Evolutionary conservation across 2,797 vertebrate species (phyloP), one percentile per base, ranked within the genome.

Genomic region (Cossypha caffra): DNA sequence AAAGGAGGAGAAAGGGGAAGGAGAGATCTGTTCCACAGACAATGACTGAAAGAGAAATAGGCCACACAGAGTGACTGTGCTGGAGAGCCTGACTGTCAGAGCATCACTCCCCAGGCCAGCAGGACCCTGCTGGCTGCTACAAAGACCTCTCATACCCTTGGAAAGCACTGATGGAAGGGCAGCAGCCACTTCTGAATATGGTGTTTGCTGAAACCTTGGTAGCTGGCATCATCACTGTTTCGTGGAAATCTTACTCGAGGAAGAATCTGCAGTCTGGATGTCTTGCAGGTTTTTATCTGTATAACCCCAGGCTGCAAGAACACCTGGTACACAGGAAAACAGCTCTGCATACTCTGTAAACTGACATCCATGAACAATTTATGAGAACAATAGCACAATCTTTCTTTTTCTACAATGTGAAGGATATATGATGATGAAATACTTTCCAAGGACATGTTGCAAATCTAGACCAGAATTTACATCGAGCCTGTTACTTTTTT

Each of bases 401-500:
- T 54, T 93, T 93, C 61, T 91, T 90, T 55, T 93, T 74, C 63
- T 90, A 31, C 15, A 7, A 14, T 7, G 8, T 23, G 33, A 86
- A 67, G 17, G 31, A 47, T 89, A 43, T 72, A 45, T 25, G 26
- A 62, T 69, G 31, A 86, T 79, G 84, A 86, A 87, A 85, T 55
- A 37, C 47, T 87, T 95, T 61, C 73, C 66, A 95, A 86, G 52
- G 69, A 69, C 6, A 5, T 8, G 12, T 5, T 85, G 64, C 73
- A 96, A 96, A 92, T 95, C 80, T 95, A 76, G 62, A 51, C 16
- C 45, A 73, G 66, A 33, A 85, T 94, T 94, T 94, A 73, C 21
- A 59, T 13, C 14, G 0, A 59, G 42, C 42, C 61, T 47, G 35
- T 54, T 79, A 16, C 8, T 33, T 1, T 3, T 68, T 11, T 64